Base-by-base conservation (phyloP, 2,888 invertebrate species). In the Holacanthella duospinosa region DNA sequence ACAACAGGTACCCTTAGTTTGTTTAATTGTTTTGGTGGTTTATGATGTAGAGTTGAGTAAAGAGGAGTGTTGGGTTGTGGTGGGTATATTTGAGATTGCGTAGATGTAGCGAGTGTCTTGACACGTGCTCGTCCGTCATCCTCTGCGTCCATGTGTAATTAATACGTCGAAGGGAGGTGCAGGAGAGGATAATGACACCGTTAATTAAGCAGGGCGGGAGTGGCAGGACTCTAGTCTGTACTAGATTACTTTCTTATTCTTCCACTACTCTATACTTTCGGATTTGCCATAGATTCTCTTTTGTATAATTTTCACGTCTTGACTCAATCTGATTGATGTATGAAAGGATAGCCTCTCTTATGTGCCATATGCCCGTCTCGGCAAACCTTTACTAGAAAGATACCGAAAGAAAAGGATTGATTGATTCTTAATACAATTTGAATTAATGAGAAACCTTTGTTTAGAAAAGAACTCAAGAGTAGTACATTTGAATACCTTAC, bases 91-190 rank as follows among this genome's bases (percentile, higher is more conserved):
- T n/a, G n/a, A n/a, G n/a, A n/a, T n/a, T n/a, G n/a, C n/a, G n/a
- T n/a, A n/a, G n/a, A n/a, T n/a, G n/a, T n/a, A n/a, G n/a, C n/a
- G n/a, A n/a, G n/a, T n/a, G n/a, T n/a, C 60, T 58, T 63, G 63
- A 66, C 66, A 66, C 66, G 66, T 64, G 64, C 64, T 63, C 63
- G 65, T 65, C 65, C n/a, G 63, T 66, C 61, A 59, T 66, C 63
- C 36, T 16, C 36, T 36, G 16, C 36, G 36, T 9, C 27, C 48
- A 24, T 16, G 29, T 61, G 61, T 61, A 64, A 64, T 66, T 64
- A 66, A 64, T 66, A 66, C 59, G 63, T 66, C 64, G 16, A 43
- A 24, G 24, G 27, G 48, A 54, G 44, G 56, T 43, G 59, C 29
- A 29, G 12, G n/a, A 58, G 59, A 27, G 44, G 55, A 54, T 36